Conservation (phyloP, 2,888 invertebrate genomes). For the Vandiemenella viatica region DNA sequence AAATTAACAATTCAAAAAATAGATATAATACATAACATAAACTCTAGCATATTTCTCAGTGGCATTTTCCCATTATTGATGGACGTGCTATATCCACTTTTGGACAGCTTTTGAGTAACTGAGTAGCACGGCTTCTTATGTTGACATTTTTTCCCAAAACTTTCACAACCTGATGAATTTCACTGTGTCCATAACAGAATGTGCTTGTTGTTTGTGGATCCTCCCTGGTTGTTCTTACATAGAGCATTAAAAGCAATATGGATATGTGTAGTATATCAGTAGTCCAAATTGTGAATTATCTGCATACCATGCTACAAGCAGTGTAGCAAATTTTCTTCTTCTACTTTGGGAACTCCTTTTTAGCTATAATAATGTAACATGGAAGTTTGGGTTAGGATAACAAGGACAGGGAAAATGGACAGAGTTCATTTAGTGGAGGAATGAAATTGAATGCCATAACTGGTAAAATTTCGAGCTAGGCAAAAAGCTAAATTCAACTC, state of each 20-base stretch:
- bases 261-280: constrained; percentile 19
- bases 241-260: constrained; percentile 13
- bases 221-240: constrained; percentile 7
- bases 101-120: constrained; percentile 10
- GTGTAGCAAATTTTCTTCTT: constrained; percentile 7
- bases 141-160: constrained; percentile 9
- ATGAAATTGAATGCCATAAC: constrained; percentile 24
- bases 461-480: constrained; percentile 35
- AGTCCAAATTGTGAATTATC: constrained; percentile 11
- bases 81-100: constrained; percentile 16
- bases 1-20: constrained; percentile 16
- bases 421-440: constrained; percentile 24
- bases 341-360: neutral
- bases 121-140: constrained; percentile 10
- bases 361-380: constrained; percentile 2
- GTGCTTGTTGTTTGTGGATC: neutral
- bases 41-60: neutral
- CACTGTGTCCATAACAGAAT: neutral
- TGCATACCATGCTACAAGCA: constrained; percentile 10
- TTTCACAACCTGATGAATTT: constrained; percentile 12
- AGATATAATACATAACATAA: constrained; percentile 12
- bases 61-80: constrained; percentile 8
- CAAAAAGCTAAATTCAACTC: constrained; percentile 38
- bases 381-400: neutral
- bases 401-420: constrained; percentile 7